phyloP scores from a whole-genome alignment of 2,888 invertebrate genomes.

The Lottia gigantea region DNA sequence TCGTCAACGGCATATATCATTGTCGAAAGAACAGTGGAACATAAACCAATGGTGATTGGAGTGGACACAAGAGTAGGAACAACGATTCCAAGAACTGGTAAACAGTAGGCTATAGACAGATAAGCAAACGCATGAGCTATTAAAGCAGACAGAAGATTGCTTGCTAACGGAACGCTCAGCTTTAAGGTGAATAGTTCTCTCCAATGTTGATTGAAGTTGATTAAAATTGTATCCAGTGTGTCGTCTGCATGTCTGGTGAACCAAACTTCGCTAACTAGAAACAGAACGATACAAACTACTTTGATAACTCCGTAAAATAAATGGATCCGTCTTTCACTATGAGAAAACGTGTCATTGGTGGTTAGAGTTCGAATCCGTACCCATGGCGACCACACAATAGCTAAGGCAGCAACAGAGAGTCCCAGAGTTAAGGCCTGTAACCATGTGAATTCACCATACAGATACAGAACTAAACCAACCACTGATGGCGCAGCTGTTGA shows the following conservation, averaged over 20 bases:
- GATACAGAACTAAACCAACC: conserved; percentile 34
- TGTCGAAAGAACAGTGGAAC: conserved; percentile 24
- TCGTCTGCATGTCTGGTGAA: conserved; percentile 24
- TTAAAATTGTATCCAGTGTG: conserved; percentile 23
- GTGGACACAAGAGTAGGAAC: conserved; percentile 44
- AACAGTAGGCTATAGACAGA: conserved; percentile 34
- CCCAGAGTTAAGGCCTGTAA: conserved; percentile 37
- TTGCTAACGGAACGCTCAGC: conserved; percentile 32
- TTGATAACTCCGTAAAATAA: conserved; percentile 37
- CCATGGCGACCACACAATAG: conserved; percentile 43
- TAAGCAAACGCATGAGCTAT: conserved; percentile 35
- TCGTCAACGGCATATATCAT: conserved; percentile 30
- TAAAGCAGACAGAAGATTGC: conserved; percentile 34
- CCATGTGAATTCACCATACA: conserved; percentile 31
- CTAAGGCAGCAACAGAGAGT: conserved; percentile 31
- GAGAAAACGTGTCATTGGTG: conserved; percentile 28
- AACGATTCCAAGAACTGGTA: conserved; percentile 37
- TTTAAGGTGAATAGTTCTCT: conserved; percentile 19
- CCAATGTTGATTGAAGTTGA: conserved; percentile 29
- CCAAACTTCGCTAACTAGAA: conserved; percentile 35
- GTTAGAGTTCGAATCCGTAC: conserved; percentile 35
- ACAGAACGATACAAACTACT: conserved; percentile 30
- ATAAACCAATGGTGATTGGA: conserved; percentile 31
- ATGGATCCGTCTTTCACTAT: conserved; percentile 31
- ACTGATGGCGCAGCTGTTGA: conserved; percentile 26